Evolutionary conservation across 2,113 vertebrate genomes (phyloP).

Genomic region (Caloenas nicobarica): DNA sequence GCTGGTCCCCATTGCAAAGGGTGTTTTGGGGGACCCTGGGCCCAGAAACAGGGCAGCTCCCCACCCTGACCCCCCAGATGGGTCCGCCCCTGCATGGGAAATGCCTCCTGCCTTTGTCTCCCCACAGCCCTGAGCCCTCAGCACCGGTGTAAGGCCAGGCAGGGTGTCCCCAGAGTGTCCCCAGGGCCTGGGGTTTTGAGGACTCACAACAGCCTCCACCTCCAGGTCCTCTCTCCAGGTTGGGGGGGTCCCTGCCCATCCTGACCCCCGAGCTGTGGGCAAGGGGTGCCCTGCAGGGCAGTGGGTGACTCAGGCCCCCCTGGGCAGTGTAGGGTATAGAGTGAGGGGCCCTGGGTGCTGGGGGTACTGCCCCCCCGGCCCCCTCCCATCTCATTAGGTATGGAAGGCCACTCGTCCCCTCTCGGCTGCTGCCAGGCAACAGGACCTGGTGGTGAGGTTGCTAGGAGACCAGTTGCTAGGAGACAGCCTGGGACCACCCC

Average conservation of each 20-base stretch:
- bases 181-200: background rate
- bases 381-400: background rate
- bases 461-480: background rate
- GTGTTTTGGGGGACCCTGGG: background rate
- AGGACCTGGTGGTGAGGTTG: background rate
- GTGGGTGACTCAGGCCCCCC: background rate
- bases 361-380: background rate
- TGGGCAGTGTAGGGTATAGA: background rate
- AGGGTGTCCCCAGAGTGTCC: background rate
- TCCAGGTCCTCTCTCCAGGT: accelerated
- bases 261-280: accelerated
- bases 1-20: background rate
- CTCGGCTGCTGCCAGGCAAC: background rate
- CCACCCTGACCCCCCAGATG: background rate
- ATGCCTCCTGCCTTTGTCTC: background rate
- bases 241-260: background rate
- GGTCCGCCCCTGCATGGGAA: accelerated
- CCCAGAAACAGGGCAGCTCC: background rate
- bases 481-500: background rate
- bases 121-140: accelerated
- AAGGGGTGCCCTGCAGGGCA: accelerated
- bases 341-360: background rate
- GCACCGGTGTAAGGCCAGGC: background rate
- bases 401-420: background rate
- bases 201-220: background rate